Base-by-base conservation (phyloP, 64 coral and sea anemone species). In the Montipora capricornis region DNA sequence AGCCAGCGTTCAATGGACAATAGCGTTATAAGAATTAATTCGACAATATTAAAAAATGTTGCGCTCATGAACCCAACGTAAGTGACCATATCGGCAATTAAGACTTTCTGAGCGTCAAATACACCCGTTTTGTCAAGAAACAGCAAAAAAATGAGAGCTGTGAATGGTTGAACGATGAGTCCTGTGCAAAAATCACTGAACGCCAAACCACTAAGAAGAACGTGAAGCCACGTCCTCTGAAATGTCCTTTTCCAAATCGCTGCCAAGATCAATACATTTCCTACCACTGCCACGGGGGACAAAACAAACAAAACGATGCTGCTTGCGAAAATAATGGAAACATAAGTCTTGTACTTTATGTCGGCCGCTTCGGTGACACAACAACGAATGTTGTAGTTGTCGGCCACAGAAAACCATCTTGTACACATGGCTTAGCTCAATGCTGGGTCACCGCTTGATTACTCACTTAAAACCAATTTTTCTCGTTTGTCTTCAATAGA, bases 1-100 rank as follows among this genome's bases (percentile, higher is more conserved):
- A 86, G 82, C 66, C 82, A 86, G 3, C 82, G 44, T 50, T 86
- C 62, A 20, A 86, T 49, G 45, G 82, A 70, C 44, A 86, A 49
- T 4, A 71, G 6, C 11, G 82, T 71, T 70, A 86, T 71, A 22
- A 70, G 2, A 3, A 49, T 5, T 20, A 86, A 14, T 2, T 60
- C 66, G 1, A 70, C 2, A 6, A 15, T 0, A 1, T 1, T 6
- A 6, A 86, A 49, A 17, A 19, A 86, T 22, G 3, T 20, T 5
- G 6, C 6, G 50, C 16, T 86, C 0, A 6, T 0, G 8, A 46
- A 9, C 0, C 44, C 66, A 49, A 71, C 13, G 68, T 1, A 5
- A 3, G 0, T 3, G 3, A 71, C 13, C 0, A 5, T n/a, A 24
- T 20, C n/a, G 4, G 8, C n/a, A 71, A 15, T 64, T 14, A 3